Base-by-base conservation (phyloP, 2,888 invertebrate genomes). In the Cerastoderma edule region DNA sequence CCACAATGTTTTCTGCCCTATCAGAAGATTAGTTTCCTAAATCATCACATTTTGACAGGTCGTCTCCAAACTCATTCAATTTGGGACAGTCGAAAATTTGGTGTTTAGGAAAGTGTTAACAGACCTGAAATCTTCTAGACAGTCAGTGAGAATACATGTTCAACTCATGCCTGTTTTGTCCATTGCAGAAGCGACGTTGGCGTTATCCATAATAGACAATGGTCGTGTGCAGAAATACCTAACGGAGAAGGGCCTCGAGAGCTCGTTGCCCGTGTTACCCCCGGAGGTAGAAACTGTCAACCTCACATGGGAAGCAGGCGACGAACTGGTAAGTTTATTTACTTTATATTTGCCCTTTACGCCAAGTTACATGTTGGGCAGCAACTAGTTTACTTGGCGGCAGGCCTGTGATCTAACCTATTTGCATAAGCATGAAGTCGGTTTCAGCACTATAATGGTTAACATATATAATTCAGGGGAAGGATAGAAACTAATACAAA, bases 251-350 rank as follows among this genome's bases (percentile, higher is more conserved):
- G 96, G 97, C 91, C 96, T 98, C 91, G 97, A 97, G 87, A 96
- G 96, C 90, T 96, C 97, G 91, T 94, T 98, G 84, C 97, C 97
- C 56, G 95, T 96, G 72, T 97, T 98, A 90, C 98, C 98, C 1
- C 96, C 97, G 5, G 97, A 98, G 94, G 97, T 98, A 75, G 92
- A 91, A 65, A 87, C 90, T 4, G 92, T 93, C 46, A 92, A 93
- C 67, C 89, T 93, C 50, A 92, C 92, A 0, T 93, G 93, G 93
- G 89, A 90, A 72, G 90, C 92, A 3, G 90, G 92, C 22, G 89
- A 91, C 30, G 89, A 91, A 54, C 85, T 85, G 85, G 91, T 92
- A 64, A 72, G 75, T 72, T 57, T 39, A 39, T 8, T 10, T 39
- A 10, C 16, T 10, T 16, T 57, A 2, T 33, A 2, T 57, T 30